Evolutionary conservation across 1,140 invertebrate genomes (phyloP).

Genomic region (Antheraea mylitta): DNA sequence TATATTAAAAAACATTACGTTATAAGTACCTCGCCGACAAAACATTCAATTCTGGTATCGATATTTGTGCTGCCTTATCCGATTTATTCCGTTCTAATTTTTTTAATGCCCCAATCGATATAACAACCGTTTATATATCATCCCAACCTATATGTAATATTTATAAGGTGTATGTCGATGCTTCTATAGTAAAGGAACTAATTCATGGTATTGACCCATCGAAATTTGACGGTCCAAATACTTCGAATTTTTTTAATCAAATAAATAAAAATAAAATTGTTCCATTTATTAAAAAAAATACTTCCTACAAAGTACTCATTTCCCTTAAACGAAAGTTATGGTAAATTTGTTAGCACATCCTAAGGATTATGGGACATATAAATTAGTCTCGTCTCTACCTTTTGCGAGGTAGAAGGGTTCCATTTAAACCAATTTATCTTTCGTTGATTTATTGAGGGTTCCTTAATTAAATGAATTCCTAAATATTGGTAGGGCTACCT

Average conservation of each 20-base stretch:
- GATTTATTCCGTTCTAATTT: constrained; percentile 12
- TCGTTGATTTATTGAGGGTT: constrained; percentile 60
- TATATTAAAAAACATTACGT: too few relatives aligned
- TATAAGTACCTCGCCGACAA: neutral
- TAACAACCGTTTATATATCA: neutral
- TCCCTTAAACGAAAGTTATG: neutral
- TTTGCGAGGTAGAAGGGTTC: constrained; percentile 32
- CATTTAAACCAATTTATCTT: constrained; percentile 64
- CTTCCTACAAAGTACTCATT: neutral
- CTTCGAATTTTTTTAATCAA: constrained; percentile 11
- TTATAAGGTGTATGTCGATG: neutral
- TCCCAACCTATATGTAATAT: neutral
- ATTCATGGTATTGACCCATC: constrained; percentile 9
- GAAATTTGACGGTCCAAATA: constrained; percentile 20
- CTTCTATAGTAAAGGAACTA: constrained; percentile 1
- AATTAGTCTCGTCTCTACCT: constrained; percentile 29
- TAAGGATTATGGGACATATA: constrained; percentile 18
- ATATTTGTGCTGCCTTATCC: constrained; percentile 17
- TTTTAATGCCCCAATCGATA: neutral
- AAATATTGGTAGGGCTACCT: constrained; percentile 42
- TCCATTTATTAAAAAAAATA: neutral
- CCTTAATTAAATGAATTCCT: constrained; percentile 56
- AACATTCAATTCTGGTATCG: neutral
- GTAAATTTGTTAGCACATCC: constrained; percentile 2
- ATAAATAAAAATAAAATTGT: too few relatives aligned